Conservation (phyloP, 2,113 vertebrate species). For the Silurus glanis region DNA sequence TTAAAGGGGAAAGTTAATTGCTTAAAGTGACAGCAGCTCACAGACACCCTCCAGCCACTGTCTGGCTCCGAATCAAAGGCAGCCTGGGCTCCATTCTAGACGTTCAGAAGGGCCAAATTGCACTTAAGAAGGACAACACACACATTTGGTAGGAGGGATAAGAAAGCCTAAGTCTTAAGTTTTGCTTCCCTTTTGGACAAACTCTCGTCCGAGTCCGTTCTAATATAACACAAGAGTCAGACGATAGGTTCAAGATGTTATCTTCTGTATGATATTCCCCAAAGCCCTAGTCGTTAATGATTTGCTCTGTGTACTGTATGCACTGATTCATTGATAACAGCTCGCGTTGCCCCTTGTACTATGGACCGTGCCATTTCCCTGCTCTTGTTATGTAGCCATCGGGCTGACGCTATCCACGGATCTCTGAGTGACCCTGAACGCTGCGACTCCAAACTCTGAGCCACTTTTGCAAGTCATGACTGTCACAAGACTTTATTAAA, state of each 20-base stretch:
- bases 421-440: neutral
- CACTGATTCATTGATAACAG: constrained; percentile 43
- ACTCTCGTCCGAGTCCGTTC: constrained; percentile 31
- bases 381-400: neutral
- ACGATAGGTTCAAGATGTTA: constrained; percentile 9
- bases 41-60: constrained; percentile 54
- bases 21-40: constrained; percentile 74
- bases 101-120: constrained; percentile 44
- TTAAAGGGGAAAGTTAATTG: constrained; percentile 77
- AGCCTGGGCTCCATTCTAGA: constrained; percentile 35
- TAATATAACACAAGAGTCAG: neutral
- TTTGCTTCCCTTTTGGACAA: constrained; percentile 38
- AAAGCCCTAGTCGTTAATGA: constrained; percentile 47
- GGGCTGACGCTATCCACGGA: neutral
- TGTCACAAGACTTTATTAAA: constrained; percentile 14
- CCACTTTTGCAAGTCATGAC: constrained; percentile 2
- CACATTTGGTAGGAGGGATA: neutral
- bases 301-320: constrained; percentile 48
- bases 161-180: constrained; percentile 12
- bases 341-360: constrained; percentile 44
- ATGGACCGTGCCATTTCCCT: constrained; percentile 19
- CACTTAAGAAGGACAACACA: constrained; percentile 41
- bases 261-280: constrained; percentile 12
- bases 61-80: constrained; percentile 51
- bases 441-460: neutral